Evolutionary conservation across 1,140 invertebrate species (phyloP).

Genomic region (Thaumatotibia leucotreta): DNA sequence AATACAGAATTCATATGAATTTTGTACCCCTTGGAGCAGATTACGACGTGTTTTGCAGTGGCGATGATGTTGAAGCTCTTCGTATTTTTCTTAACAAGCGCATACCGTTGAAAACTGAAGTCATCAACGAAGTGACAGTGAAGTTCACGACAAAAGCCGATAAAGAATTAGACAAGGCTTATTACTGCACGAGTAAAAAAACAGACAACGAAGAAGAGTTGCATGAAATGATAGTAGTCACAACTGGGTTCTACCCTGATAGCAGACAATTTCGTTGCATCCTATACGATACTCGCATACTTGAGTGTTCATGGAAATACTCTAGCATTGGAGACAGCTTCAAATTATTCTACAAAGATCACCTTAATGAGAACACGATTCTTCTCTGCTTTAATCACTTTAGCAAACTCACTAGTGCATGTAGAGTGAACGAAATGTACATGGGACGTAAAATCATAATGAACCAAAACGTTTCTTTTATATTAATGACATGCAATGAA

Average conservation of each 20-base stretch:
- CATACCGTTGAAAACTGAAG: background rate
- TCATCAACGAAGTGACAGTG: background rate
- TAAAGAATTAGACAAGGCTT: background rate
- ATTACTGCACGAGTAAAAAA: background rate
- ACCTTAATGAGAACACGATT: background rate
- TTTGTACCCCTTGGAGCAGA: background rate
- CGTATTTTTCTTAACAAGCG: background rate
- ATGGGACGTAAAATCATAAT: background rate
- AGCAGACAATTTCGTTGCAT: background rate
- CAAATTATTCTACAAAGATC: background rate
- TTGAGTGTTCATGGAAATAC: background rate
- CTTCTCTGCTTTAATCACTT: background rate
- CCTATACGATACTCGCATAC: background rate
- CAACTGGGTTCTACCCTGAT: background rate
- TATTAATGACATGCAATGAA: background rate
- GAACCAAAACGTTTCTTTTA: background rate
- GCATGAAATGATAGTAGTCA: background rate
- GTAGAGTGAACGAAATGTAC: background rate
- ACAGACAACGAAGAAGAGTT: background rate
- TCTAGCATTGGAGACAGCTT: background rate
- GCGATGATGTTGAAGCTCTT: background rate
- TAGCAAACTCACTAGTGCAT: background rate
- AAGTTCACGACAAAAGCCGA: background rate
- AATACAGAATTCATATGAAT: background rate
- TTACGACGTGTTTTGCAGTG: background rate